Base-by-base conservation (phyloP, 2,797 vertebrate species). In the Chlorospingus flavigularis region DNA sequence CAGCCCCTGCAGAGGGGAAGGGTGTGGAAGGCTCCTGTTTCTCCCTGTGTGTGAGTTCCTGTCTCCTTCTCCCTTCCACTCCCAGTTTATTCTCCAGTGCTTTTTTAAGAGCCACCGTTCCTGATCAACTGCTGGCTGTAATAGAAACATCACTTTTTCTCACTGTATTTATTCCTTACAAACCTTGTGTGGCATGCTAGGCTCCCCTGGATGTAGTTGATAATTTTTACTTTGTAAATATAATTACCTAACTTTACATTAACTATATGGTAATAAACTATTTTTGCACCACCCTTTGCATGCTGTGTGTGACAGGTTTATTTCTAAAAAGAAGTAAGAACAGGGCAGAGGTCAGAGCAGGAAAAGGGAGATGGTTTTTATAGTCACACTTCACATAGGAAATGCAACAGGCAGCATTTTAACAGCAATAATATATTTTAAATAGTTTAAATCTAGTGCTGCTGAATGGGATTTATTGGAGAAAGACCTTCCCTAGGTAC, bases 231-330 rank as follows among this genome's bases (percentile, higher is more conserved):
- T 98, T 97, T 98, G 98, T 98, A 98, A 98, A 98, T 98, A 97
- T n/a, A 94, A 95, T 88, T 96, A 96, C 96, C 92, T 97, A 97
- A 98, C 97, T 98, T 98, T 96, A 97, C 97, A 97, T 97, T 97
- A 98, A 97, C 95, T 95, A 74, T 97, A 97, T 94, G 80, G 71
- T 98, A 98, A 98, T 98, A 98, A 98, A 98, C 97, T 98, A 98
- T 98, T 98, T 98, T 98, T 98, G 97, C 98, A 98, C 97, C 97
- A 96, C 97, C 95, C 90, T 97, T 97, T 79, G 92, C 88, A 88
- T n/a, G 87, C 89, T 10, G 55, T 71, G 78, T 61, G 53, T 11
- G 81, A 90, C 47, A 24, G 11, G 39, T 92, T 94, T 97, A 25
- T 92, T 95, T 87, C 40, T 28, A 17, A 13, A n/a, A 33, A 47